Base-by-base conservation (phyloP, 1,140 invertebrate genomes). In the Tetragonula clypearis region DNA sequence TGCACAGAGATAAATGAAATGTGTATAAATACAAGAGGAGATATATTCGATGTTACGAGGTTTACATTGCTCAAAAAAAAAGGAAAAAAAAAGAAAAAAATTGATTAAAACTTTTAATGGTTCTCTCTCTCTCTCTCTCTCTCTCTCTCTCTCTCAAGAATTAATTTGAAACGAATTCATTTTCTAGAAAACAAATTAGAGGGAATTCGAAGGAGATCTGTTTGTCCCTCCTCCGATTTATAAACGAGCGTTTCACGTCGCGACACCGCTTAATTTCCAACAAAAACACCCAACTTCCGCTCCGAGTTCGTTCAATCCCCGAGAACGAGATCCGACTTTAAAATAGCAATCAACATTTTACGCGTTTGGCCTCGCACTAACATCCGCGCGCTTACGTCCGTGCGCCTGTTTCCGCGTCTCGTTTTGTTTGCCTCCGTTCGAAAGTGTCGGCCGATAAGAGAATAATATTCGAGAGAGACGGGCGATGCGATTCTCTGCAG, bases 301-400 rank as follows among this genome's bases (percentile, higher is more conserved):
- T 8, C 41, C 4, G 26, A n/a, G 26, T 12, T 56, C 49, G 26
- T 26, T 75, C 30, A 75, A 56, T 75, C 73, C 26, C 26, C 26
- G 19, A 9, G 41, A 30, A 21, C 49, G 53, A 30, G 26, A 30
- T 26, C 6, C 73, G 53, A 75, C 56, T 75, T 75, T 19, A 53
- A 75, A 75, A 53, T 69, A 49, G 62, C 30, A 41, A 35, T 49
- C 17, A 72, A 72, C 23, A 56, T 81, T 81, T 56, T 74, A 74
- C 56, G 17, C 73, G 53, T 56, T 53, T 14, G 53, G 49, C 53
- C 49, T 74, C 30, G 49, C 53, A 56, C n/a, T 19, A 17, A 53
- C 23, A 17, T 68, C n/a, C 26, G 11, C 49, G n/a, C 23, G 41
- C 8, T 49, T 41, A 41, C 41, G 41, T 41, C 41, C 41, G 41